phyloP scores from a whole-genome alignment of 1,140 invertebrate genomes.

The Drosophila tani region DNA sequence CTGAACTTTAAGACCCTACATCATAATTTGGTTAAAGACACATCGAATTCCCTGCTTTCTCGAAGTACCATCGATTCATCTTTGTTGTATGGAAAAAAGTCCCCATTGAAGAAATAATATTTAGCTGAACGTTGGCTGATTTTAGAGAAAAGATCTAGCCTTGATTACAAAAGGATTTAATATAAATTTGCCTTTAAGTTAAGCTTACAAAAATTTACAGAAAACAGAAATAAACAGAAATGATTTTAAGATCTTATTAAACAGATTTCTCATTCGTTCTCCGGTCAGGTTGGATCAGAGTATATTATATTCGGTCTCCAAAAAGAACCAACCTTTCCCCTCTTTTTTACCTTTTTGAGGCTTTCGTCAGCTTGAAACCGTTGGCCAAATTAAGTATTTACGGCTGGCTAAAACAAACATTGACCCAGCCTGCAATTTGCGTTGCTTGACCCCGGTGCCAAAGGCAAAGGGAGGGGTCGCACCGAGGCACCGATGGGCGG shows the following conservation, averaged over 20 bases:
- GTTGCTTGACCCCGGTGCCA: slow-evolving; percentile 65
- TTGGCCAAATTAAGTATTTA: slow-evolving; percentile 80
- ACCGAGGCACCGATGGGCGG: slow-evolving; percentile 18
- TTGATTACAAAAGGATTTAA: too few species aligned
- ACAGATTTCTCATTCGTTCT: too few species aligned
- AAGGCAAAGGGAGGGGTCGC: not conserved
- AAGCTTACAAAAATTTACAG: too few species aligned
- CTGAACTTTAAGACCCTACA: too few species aligned
- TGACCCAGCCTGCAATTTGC: slow-evolving; percentile 76
- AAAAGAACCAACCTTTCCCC: not conserved
- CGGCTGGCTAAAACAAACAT: slow-evolving; percentile 67
- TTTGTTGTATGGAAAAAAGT: too few species aligned
- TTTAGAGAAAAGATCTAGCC: too few species aligned
- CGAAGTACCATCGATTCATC: not conserved
- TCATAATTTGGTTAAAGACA: too few species aligned
- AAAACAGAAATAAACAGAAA: not conserved
- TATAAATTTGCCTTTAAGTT: too few species aligned
- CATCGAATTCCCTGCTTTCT: not conserved
- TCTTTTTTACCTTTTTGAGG: slow-evolving; percentile 4
- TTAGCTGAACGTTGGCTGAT: too few species aligned
- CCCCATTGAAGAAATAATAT: not conserved
- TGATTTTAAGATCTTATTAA: not conserved
- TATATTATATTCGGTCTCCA: not conserved
- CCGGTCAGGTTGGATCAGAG: not conserved
- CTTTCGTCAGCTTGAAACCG: slow-evolving; percentile 60